A percentile compares a stretch with the other conserved stretches of the same genome.
Conservation (phyloP, 2,888 invertebrate genomes). For the Girardia tigrina region DNA sequence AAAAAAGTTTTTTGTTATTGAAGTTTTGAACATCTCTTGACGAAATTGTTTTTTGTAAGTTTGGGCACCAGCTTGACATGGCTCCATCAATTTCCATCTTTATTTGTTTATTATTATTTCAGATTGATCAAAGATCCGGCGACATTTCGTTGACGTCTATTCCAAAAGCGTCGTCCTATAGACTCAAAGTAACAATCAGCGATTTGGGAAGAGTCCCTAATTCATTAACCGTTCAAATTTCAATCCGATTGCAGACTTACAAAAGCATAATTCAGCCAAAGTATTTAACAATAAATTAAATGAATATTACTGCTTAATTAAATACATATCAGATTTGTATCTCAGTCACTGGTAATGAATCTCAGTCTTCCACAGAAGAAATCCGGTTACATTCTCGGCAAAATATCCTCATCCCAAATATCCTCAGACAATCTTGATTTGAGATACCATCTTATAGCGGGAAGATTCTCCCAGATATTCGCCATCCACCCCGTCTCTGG, state of each 20-base stretch:
- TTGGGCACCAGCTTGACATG: no score
- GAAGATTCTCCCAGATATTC: constrained; percentile 15
- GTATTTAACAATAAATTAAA: not conserved
- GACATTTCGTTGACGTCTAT: not conserved
- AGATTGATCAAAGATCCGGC: not conserved
- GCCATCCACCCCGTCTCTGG: not conserved
- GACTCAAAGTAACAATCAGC: not conserved
- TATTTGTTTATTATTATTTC: not conserved
- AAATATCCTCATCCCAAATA: not conserved
- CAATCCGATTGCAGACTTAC: not conserved
- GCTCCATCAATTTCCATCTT: no score
- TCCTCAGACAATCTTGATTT: not conserved
- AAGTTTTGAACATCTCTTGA: not conserved
- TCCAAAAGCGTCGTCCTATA: not conserved
- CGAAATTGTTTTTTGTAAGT: not conserved
- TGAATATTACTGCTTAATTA: not conserved
- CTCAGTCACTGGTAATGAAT: not conserved
- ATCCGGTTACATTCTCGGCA: not conserved
- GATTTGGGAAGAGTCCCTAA: not conserved
- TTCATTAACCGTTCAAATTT: not conserved
- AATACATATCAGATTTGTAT: not conserved
- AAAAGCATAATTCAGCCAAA: not conserved
- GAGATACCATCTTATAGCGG: not conserved
- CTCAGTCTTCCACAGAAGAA: not conserved
- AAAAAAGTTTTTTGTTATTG: no score